These are phyloP conservation scores for Hemibates koningsi DNA, from an alignment of 2,113 vertebrate genomes.

Conservation along the genomic window DNA sequence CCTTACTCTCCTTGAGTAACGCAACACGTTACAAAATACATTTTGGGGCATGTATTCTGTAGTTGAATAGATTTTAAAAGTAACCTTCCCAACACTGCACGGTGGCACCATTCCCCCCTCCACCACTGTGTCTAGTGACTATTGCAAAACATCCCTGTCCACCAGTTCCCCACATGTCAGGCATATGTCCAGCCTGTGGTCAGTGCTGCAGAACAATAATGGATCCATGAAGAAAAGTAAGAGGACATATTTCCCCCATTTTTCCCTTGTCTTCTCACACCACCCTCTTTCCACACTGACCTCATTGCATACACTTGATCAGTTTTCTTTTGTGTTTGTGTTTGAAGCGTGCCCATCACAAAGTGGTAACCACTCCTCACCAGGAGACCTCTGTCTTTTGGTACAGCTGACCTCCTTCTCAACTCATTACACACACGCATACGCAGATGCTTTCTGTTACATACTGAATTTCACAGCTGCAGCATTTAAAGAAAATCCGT, in stretches of 20 bases:
- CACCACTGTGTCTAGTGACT: neutral
- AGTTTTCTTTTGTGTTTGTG: conserved; percentile 33
- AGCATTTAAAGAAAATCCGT: neutral
- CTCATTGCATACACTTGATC: conserved; percentile 50
- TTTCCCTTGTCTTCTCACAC: conserved; percentile 8
- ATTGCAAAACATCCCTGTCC: neutral
- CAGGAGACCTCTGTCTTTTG: conserved; percentile 63
- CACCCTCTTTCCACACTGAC: conserved; percentile 45
- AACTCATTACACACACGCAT: conserved; percentile 66
- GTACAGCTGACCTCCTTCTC: conserved; percentile 72
- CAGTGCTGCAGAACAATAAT: conserved; percentile 4
- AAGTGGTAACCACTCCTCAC: conserved; percentile 75
- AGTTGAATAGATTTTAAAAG: too few species aligned
- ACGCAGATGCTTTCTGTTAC: neutral
- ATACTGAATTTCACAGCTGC: conserved; percentile 68
- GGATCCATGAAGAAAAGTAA: conserved; percentile 30
- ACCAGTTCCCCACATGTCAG: conserved; percentile 19
- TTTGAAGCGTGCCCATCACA: conserved; percentile 74
- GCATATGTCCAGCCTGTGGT: conserved; percentile 22
- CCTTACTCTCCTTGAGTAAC: too few species aligned
- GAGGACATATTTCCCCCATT: neutral
- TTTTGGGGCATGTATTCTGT: too few species aligned
- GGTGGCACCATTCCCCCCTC: neutral
- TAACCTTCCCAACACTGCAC: too few species aligned
- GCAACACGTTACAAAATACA: accelerated